Evolutionary conservation across 2,888 invertebrate genomes (phyloP).

Genomic region (Pseudococcus longispinus): DNA sequence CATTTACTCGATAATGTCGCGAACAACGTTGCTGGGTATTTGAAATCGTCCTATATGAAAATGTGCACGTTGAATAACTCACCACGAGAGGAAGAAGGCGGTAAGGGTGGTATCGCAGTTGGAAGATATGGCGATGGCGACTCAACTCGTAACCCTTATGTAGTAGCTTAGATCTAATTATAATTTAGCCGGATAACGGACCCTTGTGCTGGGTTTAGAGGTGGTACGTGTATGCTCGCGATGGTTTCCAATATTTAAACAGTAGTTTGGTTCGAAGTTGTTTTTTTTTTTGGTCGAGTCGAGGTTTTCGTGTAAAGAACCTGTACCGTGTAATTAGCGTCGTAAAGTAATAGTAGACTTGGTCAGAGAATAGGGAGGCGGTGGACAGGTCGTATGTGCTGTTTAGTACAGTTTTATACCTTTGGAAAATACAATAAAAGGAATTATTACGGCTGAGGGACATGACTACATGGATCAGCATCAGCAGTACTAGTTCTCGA

Average conservation of each 20-base stretch:
- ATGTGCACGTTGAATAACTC: no score
- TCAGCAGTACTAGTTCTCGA: not conserved
- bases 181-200: not conserved
- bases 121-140: not conserved
- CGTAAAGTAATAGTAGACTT: not conserved
- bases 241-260: conserved; percentile 4
- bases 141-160: not conserved
- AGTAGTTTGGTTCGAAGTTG: not conserved
- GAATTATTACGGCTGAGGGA: not conserved
- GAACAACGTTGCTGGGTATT: no score
- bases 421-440: not conserved
- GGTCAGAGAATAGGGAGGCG: not conserved
- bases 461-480: not conserved
- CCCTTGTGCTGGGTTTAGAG: not conserved
- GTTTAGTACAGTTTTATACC: no score
- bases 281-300: not conserved
- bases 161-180: not conserved
- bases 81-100: conserved; percentile 4
- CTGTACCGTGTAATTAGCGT: not conserved
- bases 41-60: no score
- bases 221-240: not conserved
- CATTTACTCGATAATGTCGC: not conserved
- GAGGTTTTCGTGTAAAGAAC: not conserved
- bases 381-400: not conserved
- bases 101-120: conserved; percentile 3